Evolutionary conservation across 2,797 vertebrate genomes (phyloP).

Genomic region (Hyperoplus immaculatus): DNA sequence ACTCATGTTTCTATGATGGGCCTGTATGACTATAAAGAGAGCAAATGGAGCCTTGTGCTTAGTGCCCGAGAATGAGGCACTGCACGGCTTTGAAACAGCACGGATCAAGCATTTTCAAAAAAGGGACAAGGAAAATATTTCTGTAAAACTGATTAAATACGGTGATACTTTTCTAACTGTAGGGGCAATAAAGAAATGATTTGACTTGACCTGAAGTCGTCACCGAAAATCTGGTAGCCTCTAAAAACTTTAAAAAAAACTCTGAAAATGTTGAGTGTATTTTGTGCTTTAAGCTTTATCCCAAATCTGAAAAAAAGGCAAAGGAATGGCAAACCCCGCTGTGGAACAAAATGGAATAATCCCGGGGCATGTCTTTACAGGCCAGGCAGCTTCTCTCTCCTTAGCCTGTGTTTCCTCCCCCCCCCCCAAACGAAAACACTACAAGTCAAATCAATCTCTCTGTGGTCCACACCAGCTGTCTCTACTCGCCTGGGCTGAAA

Average conservation of each 20-base stretch:
- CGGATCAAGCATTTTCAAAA: constrained; percentile 36
- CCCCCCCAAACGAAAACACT: constrained; percentile 65
- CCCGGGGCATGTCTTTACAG: constrained; percentile 79
- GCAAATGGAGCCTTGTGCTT: constrained; percentile 76
- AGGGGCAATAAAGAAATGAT: constrained; percentile 21
- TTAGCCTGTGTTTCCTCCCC: constrained; percentile 37
- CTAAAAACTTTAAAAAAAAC: constrained; percentile 20
- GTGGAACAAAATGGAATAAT: constrained; percentile 77
- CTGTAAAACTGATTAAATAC: constrained; percentile 20
- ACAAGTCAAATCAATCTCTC: constrained; percentile 58
- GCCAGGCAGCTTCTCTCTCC: constrained; percentile 65
- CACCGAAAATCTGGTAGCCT: background rate
- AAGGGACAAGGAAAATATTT: constrained; percentile 27
- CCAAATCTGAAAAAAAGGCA: constrained; percentile 45
- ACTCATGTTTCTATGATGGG: constrained; percentile 85
- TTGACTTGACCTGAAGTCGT: background rate
- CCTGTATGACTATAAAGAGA: constrained; percentile 81
- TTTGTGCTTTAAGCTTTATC: constrained; percentile 35
- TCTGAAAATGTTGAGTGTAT: constrained; percentile 24
- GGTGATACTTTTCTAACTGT: constrained; percentile 3
- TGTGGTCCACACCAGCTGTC: constrained; percentile 69
- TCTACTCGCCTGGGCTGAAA: constrained; percentile 41
- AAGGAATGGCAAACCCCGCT: constrained; percentile 73
- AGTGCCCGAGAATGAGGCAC: constrained; percentile 67
- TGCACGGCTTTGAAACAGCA: constrained; percentile 48